phyloP scores from a whole-genome alignment of 2,888 invertebrate genomes.

The Cataglyphis cursor region DNA sequence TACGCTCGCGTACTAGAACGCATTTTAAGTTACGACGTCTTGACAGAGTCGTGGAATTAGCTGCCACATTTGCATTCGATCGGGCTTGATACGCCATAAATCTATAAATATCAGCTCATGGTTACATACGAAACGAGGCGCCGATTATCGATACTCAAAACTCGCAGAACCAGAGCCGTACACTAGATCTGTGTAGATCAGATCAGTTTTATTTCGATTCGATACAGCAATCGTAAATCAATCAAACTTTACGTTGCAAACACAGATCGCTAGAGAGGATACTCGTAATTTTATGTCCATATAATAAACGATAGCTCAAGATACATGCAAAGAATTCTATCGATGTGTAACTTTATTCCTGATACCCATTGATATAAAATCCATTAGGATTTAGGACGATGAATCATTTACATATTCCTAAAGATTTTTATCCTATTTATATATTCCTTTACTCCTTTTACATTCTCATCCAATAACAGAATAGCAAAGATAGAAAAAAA shows the following conservation, averaged over 20 bases:
- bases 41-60: conserved; percentile 21
- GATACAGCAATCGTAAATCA: conserved; percentile 46
- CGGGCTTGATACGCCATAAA: conserved; percentile 56
- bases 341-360: conserved; percentile 56
- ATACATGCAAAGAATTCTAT: conserved; percentile 30
- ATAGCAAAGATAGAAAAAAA: neutral
- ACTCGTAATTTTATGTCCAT: conserved; percentile 25
- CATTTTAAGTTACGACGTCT: conserved; percentile 20
- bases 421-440: neutral
- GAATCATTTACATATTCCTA: neutral
- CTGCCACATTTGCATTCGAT: conserved; percentile 51
- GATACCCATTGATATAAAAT: conserved; percentile 21
- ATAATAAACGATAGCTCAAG: conserved; percentile 43
- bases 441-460: too few relatives aligned
- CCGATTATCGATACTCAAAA: conserved; percentile 46
- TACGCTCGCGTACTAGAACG: neutral
- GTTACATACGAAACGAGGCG: conserved; percentile 28
- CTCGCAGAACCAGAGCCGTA: conserved; percentile 23
- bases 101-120: conserved; percentile 63
- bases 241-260: conserved; percentile 32
- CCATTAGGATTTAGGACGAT: neutral
- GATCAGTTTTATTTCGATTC: conserved; percentile 36
- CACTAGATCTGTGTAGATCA: conserved; percentile 34
- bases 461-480: neutral
- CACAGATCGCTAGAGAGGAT: conserved; percentile 33